These are phyloP conservation scores for Arion vulgaris DNA, from an alignment of 1,140 invertebrate species.

Conservation along the genomic window DNA sequence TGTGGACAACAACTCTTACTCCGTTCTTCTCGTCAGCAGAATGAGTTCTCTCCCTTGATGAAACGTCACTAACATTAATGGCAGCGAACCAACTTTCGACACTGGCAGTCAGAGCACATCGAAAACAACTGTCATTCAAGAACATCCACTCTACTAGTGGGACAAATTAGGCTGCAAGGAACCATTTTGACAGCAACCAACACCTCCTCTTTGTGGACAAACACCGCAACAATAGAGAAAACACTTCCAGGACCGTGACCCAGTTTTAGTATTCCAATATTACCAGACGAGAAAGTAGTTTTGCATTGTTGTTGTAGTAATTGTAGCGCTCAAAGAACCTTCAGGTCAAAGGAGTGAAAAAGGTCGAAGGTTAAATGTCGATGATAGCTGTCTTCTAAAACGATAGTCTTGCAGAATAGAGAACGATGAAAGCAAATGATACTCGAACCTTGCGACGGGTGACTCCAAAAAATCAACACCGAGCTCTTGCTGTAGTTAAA, in stretches of 20 bases:
- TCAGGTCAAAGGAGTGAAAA: background rate
- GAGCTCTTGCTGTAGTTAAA: background rate
- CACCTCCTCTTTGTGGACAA: slow-evolving; percentile 5
- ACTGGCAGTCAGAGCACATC: background rate
- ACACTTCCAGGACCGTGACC: background rate
- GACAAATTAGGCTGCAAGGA: background rate
- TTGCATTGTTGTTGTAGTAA: background rate
- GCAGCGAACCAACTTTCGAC: no score
- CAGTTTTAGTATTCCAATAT: background rate
- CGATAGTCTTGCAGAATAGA: background rate
- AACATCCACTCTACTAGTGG: background rate
- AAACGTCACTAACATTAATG: no score
- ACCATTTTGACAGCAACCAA: background rate
- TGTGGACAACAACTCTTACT: no score
- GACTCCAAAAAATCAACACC: background rate
- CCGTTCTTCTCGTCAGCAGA: no score
- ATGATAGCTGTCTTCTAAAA: background rate
- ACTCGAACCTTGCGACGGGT: background rate
- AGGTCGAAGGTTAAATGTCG: background rate
- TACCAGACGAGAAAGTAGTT: background rate
- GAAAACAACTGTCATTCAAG: background rate
- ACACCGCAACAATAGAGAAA: background rate
- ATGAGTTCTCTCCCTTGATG: no score
- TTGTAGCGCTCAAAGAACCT: background rate
- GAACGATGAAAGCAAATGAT: background rate